Evolutionary conservation across 2,888 invertebrate species (phyloP).

Genomic region (Buathra laborator): DNA sequence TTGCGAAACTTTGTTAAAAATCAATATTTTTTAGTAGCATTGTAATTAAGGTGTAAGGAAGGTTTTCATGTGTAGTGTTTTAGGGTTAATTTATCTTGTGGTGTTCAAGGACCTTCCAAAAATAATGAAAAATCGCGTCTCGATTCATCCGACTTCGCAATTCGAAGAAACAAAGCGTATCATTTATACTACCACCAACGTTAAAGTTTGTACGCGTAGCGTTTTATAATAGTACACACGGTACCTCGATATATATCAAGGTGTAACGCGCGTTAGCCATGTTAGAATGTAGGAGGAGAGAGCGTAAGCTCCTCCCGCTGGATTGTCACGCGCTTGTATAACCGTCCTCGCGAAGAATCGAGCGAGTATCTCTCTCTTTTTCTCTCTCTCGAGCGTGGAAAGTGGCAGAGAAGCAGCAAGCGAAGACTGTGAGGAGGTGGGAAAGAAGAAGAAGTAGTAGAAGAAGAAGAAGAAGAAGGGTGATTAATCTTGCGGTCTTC

Average conservation of each 20-base stretch:
- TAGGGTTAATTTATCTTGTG: too few relatives aligned
- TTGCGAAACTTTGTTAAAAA: too few relatives aligned
- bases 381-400: constrained; percentile 38
- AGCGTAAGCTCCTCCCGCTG: constrained; percentile 68
- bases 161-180: background rate
- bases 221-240: constrained; percentile 37
- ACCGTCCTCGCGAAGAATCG: constrained; percentile 60
- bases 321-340: constrained; percentile 67
- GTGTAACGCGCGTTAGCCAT: constrained; percentile 64
- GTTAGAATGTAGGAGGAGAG: constrained; percentile 68
- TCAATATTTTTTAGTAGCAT: too few relatives aligned
- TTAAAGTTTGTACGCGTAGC: constrained; percentile 18
- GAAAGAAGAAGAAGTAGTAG: constrained; percentile 58
- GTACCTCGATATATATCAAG: constrained; percentile 50
- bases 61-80: too few relatives aligned
- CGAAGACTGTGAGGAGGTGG: constrained; percentile 64
- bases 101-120: too few relatives aligned
- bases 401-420: constrained; percentile 55
- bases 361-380: constrained; percentile 19
- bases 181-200: constrained; percentile 9
- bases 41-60: too few relatives aligned
- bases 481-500: constrained; percentile 85
- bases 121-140: too few relatives aligned
- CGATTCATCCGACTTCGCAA: too few relatives aligned
- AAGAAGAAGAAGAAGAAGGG: constrained; percentile 83